Evolutionary conservation across 2,113 vertebrate genomes (phyloP).

Genomic region (Tyrannus savana): DNA sequence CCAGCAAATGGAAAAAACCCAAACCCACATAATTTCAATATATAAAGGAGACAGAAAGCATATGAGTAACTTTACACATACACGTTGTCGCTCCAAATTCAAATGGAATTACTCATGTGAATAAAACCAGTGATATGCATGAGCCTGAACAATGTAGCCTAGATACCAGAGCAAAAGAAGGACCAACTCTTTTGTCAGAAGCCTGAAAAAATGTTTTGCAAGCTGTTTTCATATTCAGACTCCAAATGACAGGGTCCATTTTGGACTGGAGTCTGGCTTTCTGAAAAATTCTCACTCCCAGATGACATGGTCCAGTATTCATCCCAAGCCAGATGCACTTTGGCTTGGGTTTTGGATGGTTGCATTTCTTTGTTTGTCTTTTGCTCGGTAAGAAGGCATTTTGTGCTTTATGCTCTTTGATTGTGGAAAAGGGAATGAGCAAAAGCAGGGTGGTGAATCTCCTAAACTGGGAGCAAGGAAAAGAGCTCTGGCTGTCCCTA

Average conservation of each 20-base stretch:
- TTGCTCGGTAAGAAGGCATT: conserved; percentile 45
- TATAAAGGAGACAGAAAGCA: conserved; percentile 42
- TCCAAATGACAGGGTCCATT: conserved; percentile 36
- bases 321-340: conserved; percentile 38
- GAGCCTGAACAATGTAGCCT: conserved; percentile 63
- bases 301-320: conserved; percentile 37
- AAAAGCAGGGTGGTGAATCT: background rate
- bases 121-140: conserved; percentile 61
- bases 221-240: conserved; percentile 63
- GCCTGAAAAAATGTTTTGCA: conserved; percentile 60
- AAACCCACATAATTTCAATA: conserved; percentile 44
- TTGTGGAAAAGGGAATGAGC: background rate
- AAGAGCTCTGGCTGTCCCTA: background rate
- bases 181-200: conserved; percentile 60
- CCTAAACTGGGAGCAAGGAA: background rate
- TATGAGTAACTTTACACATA: conserved; percentile 38
- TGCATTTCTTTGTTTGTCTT: conserved; percentile 57
- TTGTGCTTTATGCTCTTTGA: conserved; percentile 15
- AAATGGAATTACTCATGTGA: conserved; percentile 68
- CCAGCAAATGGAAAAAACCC: background rate
- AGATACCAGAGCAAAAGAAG: conserved; percentile 63
- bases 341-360: conserved; percentile 39
- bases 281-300: conserved; percentile 35
- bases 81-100: conserved; percentile 42
- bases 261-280: conserved; percentile 26